phyloP scores from a whole-genome alignment of 2,113 vertebrate genomes.

The Nycticorax nycticorax region DNA sequence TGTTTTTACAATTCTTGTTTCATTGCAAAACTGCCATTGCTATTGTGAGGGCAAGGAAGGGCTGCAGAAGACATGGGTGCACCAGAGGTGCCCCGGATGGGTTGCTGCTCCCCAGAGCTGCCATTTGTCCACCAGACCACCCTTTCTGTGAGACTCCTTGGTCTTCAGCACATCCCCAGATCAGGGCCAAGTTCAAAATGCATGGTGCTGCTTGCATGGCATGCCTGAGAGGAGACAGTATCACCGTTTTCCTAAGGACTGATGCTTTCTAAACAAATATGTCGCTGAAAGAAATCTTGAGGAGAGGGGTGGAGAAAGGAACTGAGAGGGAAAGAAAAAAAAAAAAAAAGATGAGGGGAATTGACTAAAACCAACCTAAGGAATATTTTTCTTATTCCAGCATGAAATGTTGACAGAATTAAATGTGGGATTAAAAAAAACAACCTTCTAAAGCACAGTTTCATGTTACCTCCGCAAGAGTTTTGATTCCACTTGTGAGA shows the following conservation, averaged over 20 bases:
- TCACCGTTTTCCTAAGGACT: not conserved
- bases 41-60: not conserved
- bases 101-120: not conserved
- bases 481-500: slow-evolving; percentile 70
- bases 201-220: not conserved
- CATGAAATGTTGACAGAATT: slow-evolving; percentile 71
- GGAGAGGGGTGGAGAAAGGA: slow-evolving; percentile 4
- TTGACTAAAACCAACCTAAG: slow-evolving; percentile 42
- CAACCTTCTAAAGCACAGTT: slow-evolving; percentile 47
- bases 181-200: not conserved
- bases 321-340: not conserved
- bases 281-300: not conserved
- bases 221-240: fast-evolving
- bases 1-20: not conserved
- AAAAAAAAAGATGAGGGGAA: not conserved
- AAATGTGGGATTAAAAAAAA: slow-evolving; percentile 66
- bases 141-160: not conserved
- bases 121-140: not conserved
- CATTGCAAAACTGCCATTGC: not conserved
- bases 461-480: slow-evolving; percentile 66
- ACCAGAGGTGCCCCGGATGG: not conserved
- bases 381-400: slow-evolving; percentile 64
- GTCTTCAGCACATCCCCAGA: not conserved
- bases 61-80: not conserved
- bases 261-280: not conserved